Conservation (phyloP, 2,113 vertebrate genomes). For the Nestor notabilis region DNA sequence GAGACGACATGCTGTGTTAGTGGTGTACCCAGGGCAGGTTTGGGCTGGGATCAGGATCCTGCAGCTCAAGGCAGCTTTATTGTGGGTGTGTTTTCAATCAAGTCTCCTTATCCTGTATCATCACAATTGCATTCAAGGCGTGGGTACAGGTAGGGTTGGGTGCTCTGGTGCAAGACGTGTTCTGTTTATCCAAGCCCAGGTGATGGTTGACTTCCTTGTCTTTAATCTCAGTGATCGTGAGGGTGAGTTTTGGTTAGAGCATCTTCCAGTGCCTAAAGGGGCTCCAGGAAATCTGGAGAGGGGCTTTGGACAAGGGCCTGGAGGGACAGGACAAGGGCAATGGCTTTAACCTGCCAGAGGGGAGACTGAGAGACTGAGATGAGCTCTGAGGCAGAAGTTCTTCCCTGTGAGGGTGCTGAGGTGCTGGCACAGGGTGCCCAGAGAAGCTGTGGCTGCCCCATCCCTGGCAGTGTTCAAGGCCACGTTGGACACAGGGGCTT, state of each 20-base stretch:
- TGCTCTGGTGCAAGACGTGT: neutral
- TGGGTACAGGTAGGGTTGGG: neutral
- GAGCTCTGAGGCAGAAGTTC: too few relatives aligned
- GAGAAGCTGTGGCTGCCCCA: too few relatives aligned
- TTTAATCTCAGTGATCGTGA: rapidly evolving
- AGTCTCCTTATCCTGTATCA: rapidly evolving
- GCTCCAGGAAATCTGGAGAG: neutral
- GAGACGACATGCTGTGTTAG: neutral
- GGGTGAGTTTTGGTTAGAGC: neutral
- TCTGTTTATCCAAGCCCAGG: neutral
- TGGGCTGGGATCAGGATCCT: neutral
- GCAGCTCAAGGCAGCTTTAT: neutral
- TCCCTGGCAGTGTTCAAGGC: too few relatives aligned
- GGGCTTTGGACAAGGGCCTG: neutral
- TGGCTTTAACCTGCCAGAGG: neutral
- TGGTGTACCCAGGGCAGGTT: neutral
- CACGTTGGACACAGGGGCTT: too few relatives aligned
- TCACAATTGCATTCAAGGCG: rapidly evolving
- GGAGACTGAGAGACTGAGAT: too few relatives aligned
- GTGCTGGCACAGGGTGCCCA: too few relatives aligned
- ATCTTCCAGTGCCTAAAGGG: neutral
- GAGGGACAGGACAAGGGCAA: neutral
- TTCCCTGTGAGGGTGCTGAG: too few relatives aligned
- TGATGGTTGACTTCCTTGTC: neutral
- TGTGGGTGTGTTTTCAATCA: neutral